Conservation (phyloP, 1,140 invertebrate genomes). For the Pseudomyrmex flavicornis region DNA sequence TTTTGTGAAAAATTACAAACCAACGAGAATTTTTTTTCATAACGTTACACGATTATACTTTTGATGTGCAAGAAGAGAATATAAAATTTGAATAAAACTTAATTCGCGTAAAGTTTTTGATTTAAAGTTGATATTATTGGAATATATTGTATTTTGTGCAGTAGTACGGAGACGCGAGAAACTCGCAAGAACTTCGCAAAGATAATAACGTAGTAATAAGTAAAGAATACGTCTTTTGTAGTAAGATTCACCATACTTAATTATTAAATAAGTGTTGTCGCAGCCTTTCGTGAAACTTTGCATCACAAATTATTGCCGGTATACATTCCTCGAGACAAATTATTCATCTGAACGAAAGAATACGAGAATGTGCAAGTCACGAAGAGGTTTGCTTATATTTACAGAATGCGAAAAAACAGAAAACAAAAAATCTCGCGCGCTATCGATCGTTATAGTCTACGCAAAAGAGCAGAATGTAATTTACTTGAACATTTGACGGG, state of each 20-base stretch:
- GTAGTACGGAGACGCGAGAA: no score
- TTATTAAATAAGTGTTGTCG: background rate
- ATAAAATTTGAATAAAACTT: no score
- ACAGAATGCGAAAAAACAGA: slow-evolving; percentile 27
- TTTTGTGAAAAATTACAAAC: no score
- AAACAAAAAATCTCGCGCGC: background rate
- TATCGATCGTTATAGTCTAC: slow-evolving; percentile 30
- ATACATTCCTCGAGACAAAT: slow-evolving; percentile 4
- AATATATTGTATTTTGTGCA: no score
- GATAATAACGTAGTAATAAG: no score
- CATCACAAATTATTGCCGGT: background rate
- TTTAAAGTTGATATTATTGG: no score
- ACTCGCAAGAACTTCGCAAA: no score
- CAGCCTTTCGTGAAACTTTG: slow-evolving; percentile 19
- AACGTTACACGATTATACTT: no score
- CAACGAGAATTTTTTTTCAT: no score
- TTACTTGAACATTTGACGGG: slow-evolving; percentile 32
- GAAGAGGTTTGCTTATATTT: slow-evolving; percentile 2
- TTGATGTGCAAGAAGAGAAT: no score
- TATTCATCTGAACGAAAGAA: background rate
- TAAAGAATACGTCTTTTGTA: background rate
- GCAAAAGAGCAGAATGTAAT: slow-evolving; percentile 24
- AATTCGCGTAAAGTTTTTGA: no score
- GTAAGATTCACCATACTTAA: background rate
- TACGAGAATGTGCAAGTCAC: slow-evolving; percentile 5